Conservation (phyloP, 30 jellyfish, hydroid and myxozoan genomes). For the Aurelia sp. region DNA sequence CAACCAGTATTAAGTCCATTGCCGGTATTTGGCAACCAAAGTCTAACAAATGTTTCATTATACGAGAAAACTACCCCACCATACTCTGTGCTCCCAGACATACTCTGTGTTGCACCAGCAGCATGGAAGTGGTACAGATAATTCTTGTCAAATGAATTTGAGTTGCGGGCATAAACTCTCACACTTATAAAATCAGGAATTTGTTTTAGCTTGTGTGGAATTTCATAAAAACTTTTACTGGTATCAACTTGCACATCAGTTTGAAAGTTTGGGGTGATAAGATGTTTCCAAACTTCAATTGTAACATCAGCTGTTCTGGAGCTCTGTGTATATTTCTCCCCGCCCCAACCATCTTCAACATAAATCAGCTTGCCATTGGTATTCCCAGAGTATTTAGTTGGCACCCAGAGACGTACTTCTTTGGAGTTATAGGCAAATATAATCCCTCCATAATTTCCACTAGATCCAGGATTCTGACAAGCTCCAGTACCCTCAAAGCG, state of each 20-base stretch:
- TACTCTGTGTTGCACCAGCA: constrained; percentile 85
- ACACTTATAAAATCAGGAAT: constrained; percentile 94
- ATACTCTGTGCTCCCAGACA: constrained; percentile 60
- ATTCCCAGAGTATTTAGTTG: constrained; percentile 69
- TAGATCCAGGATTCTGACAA: constrained; percentile 91
- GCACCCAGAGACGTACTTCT: constrained; percentile 92
- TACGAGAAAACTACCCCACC: constrained; percentile 95
- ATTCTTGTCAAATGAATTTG: constrained; percentile 22
- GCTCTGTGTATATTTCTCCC: constrained; percentile 85
- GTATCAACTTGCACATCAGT: constrained; percentile 77
- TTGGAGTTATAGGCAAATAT: constrained; percentile 83
- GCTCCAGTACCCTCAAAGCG: constrained; percentile 95
- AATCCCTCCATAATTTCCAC: constrained; percentile 87
- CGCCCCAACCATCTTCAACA: constrained; percentile 99
- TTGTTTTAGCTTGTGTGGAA: constrained; percentile 72
- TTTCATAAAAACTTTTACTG: constrained; percentile 46
- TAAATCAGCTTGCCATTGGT: constrained; percentile 78
- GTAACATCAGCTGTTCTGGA: constrained; percentile 86
- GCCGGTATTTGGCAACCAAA: constrained; percentile 88
- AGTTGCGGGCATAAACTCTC: constrained; percentile 51
- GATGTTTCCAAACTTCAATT: constrained; percentile 84
- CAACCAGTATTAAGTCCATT: constrained; percentile 71
- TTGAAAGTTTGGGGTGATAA: constrained; percentile 90
- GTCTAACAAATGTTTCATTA: constrained; percentile 71
- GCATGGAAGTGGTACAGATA: constrained; percentile 82